These are phyloP conservation scores for Antechinus stuartii DNA, from an alignment of 2,113 vertebrate species.

Conservation along the genomic window DNA sequence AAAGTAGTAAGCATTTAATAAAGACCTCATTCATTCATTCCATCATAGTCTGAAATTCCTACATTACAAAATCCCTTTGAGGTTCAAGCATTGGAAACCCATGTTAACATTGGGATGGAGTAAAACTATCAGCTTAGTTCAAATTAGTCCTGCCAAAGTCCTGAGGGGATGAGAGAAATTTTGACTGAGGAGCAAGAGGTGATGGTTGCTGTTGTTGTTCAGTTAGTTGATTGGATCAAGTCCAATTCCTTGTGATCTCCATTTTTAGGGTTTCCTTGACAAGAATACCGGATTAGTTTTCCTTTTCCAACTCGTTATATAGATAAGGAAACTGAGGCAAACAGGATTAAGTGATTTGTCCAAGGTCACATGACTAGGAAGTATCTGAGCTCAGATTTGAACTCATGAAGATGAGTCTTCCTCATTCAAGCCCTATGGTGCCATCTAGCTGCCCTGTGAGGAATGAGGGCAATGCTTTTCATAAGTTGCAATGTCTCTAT, in stretches of 20 bases:
- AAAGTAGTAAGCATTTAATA: neutral
- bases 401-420: neutral
- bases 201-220: too few species aligned
- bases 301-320: too few species aligned
- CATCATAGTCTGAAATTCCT: neutral
- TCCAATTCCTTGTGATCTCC: too few species aligned
- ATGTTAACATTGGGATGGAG: neutral
- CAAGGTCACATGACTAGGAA: neutral
- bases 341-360: neutral
- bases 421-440: neutral
- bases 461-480: neutral
- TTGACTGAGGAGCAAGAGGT: neutral
- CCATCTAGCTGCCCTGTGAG: neutral
- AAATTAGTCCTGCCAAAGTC: neutral
- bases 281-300: too few species aligned
- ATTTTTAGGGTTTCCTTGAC: too few species aligned
- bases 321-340: neutral
- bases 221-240: too few species aligned
- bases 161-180: neutral
- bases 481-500: neutral
- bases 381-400: neutral
- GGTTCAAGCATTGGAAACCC: neutral
- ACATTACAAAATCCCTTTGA: neutral
- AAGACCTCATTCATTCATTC: neutral
- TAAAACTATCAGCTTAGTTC: neutral